Evolutionary conservation across 2,888 invertebrate species (phyloP), one percentile per base, ranked within the genome.

Genomic region (Drosophila bunnanda): DNA sequence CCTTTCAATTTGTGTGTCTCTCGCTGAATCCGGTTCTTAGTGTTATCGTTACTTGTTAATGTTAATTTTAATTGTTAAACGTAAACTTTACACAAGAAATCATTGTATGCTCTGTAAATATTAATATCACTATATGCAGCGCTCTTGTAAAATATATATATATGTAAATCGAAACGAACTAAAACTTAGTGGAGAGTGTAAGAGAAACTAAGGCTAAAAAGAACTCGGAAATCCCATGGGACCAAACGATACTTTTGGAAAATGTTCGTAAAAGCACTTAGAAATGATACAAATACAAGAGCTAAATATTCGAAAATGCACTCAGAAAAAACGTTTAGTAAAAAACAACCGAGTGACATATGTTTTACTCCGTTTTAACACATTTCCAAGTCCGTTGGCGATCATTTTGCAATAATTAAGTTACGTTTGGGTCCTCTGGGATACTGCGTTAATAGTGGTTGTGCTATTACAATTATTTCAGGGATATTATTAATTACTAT

Each of bases 51-150:
- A 61, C 32, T 68, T 36, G 17, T 44, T 65, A 44, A 39, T 48
- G 34, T 36, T 39, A 22, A 20, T 41, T 39, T 38, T 46, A 66
- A 17, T 55, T 57, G 48, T 50, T 54, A 56, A 61, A 54, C 75
- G 59, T 79, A 78, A 67, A 70, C 77, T 32, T 68, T 74, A 81
- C 65, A 62, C 50, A 62, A 87, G 69, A 78, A 83, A 78, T 86
- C 70, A 34, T 50, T 15, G 50, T 70, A 67, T 81, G 61, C 64
- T 74, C 54, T 76, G 81, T 89, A 86, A 80, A 83, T 77, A 77
- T 89, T 85, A 86, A 86, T 86, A 86, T 86, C 85, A 86, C 85
- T 86, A 86, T 89, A 86, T 50, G 76, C 90, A 83, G 88, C 85
- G 89, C 83, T 84, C 76, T 72, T 86, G 71, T 53, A 81, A 88